These are phyloP conservation scores for Chrysopilus asiliformis DNA, from an alignment of 2,888 invertebrate genomes.

Conservation along the genomic window DNA sequence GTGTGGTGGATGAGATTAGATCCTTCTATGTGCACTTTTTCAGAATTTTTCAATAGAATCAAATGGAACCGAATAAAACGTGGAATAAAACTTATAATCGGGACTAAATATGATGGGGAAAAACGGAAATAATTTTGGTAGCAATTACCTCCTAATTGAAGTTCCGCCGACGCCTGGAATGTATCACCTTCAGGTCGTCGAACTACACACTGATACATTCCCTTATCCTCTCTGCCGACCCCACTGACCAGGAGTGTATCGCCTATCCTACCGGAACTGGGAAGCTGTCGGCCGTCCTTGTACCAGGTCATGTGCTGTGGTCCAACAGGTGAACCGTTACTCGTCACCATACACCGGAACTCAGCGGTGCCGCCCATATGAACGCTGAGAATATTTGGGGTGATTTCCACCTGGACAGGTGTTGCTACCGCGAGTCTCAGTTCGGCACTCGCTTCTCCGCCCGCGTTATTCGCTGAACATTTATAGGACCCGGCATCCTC, in stretches of 20 bases:
- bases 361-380: constrained; percentile 63
- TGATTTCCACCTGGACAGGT: constrained; percentile 52
- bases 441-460: constrained; percentile 57
- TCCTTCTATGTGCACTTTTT: too few species aligned
- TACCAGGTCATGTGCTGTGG: constrained; percentile 48
- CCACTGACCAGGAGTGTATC: constrained; percentile 51
- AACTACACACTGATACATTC: constrained; percentile 66
- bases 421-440: constrained; percentile 50
- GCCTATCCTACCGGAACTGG: constrained; percentile 49
- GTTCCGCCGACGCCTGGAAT: constrained; percentile 61
- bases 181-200: constrained; percentile 57
- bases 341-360: constrained; percentile 49
- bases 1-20: too few species aligned
- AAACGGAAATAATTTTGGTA: too few species aligned
- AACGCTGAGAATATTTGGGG: constrained; percentile 50
- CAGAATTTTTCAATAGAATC: too few species aligned
- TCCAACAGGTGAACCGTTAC: constrained; percentile 41
- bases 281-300: constrained; percentile 53
- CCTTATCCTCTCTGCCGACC: constrained; percentile 56
- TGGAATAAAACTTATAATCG: too few species aligned
- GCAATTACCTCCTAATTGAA: constrained; percentile 55
- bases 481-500: constrained; percentile 57
- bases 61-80: too few species aligned
- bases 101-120: too few species aligned
- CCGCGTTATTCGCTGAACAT: constrained; percentile 54